These are phyloP conservation scores for Aelia acuminata DNA, from an alignment of 2,888 invertebrate genomes.

Conservation along the genomic window DNA sequence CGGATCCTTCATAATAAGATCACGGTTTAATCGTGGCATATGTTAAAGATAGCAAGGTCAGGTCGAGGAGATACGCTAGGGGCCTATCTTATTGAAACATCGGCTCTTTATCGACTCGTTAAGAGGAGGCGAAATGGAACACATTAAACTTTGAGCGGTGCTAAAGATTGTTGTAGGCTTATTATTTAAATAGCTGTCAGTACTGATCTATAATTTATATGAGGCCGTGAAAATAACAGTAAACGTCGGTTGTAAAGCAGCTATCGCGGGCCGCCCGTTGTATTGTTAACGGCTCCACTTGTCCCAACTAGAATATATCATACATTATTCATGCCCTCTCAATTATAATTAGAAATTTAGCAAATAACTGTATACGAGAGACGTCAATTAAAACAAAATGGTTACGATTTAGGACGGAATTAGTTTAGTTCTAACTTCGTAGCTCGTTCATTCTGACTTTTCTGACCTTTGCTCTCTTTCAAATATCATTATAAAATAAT, in stretches of 20 bases:
- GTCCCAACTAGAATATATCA: constrained; percentile 41
- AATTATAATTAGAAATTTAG: constrained; percentile 49
- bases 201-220: constrained; percentile 42
- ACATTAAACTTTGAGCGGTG: constrained; percentile 8
- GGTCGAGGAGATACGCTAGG: background rate
- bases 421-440: background rate
- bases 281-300: constrained; percentile 35
- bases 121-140: constrained; percentile 8
- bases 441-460: background rate
- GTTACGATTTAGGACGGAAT: background rate
- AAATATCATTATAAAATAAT: background rate
- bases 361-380: constrained; percentile 43
- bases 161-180: constrained; percentile 37
- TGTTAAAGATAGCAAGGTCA: constrained; percentile 25
- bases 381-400: constrained; percentile 36
- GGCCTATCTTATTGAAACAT: constrained; percentile 13
- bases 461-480: background rate
- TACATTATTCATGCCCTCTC: constrained; percentile 9
- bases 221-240: constrained; percentile 33
- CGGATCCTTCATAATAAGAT: constrained; percentile 11
- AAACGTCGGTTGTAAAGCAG: constrained; percentile 23
- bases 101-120: constrained; percentile 7
- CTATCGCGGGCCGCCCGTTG: background rate
- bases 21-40: background rate
- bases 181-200: constrained; percentile 46